Percentiles rank a stretch among this genome's conserved stretches.
These are phyloP conservation scores for Meteorus cinctellus DNA, from an alignment of 2,888 invertebrate genomes.

Conservation along the genomic window DNA sequence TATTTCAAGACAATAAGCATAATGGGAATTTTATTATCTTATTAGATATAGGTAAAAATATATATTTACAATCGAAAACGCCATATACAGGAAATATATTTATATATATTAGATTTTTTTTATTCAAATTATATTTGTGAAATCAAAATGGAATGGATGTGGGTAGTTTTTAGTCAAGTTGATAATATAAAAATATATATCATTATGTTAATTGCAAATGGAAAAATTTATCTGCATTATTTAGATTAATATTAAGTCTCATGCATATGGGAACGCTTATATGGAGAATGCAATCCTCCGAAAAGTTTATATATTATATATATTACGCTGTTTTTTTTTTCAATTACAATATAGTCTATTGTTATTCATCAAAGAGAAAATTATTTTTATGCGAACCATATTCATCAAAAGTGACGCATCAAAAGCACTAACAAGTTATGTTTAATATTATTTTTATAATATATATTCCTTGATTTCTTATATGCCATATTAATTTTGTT, in stretches of 20 bases:
- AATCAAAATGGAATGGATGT: slow-evolving; percentile 25
- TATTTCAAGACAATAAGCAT: not conserved
- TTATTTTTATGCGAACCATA: slow-evolving; percentile 1
- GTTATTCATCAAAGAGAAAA: slow-evolving; percentile 28
- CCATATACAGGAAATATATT: not conserved
- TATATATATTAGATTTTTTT: slow-evolving; percentile 13
- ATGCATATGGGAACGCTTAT: not conserved
- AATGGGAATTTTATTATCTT: not conserved
- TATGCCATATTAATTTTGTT: slow-evolving; percentile 39
- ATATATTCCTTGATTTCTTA: not conserved
- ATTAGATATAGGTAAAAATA: not conserved
- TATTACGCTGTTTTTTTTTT: slow-evolving; percentile 36
- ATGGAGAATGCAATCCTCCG: not conserved
- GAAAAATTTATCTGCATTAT: not conserved
- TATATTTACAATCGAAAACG: slow-evolving; percentile 10
- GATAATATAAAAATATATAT: not conserved
- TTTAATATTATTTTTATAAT: slow-evolving; percentile 28
- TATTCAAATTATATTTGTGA: slow-evolving; percentile 9
- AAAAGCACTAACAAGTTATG: slow-evolving; percentile 48
- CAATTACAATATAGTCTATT: slow-evolving; percentile 36
- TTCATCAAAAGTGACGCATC: slow-evolving; percentile 21
- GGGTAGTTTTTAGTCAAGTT: slow-evolving; percentile 6
- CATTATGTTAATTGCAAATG: slow-evolving; percentile 13
- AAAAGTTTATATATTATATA: slow-evolving; percentile 35
- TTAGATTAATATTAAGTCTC: not conserved